These are phyloP conservation scores for Notolabrus celidotus DNA, from an alignment of 2,797 vertebrate species.

Conservation along the genomic window DNA sequence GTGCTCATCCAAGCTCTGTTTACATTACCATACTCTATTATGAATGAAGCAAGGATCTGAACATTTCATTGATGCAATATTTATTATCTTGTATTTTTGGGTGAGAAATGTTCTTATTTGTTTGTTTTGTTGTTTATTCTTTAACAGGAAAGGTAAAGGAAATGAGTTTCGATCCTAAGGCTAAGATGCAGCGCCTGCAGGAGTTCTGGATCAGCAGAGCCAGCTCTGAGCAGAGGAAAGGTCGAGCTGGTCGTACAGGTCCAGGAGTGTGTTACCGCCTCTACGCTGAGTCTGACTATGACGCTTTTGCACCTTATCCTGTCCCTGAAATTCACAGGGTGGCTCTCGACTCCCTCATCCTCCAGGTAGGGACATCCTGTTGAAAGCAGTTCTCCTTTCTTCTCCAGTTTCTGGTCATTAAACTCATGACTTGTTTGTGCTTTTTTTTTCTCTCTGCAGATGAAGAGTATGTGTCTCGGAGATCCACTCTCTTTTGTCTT, in stretches of 20 bases:
- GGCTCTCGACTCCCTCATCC: slow-evolving; percentile 90
- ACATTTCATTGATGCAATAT: neutral
- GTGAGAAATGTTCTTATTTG: neutral
- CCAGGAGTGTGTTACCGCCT: slow-evolving; percentile 94
- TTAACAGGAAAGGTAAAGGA: slow-evolving; percentile 94
- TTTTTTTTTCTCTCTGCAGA: slow-evolving; percentile 78
- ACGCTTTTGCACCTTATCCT: slow-evolving; percentile 90
- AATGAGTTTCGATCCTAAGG: slow-evolving; percentile 94
- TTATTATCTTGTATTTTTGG: neutral
- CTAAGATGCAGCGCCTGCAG: slow-evolving; percentile 93
- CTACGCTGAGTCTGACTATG: slow-evolving; percentile 91
- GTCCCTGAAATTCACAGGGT: slow-evolving; percentile 94
- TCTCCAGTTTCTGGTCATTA: neutral
- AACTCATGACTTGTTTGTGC: neutral
- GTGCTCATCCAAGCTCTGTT: neutral
- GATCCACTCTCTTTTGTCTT: slow-evolving; percentile 92
- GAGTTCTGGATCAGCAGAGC: slow-evolving; percentile 98
- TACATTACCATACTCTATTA: neutral
- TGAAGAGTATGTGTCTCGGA: slow-evolving; percentile 94
- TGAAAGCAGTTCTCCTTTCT: neutral
- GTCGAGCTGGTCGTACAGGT: slow-evolving; percentile 92
- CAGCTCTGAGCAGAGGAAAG: slow-evolving; percentile 95
- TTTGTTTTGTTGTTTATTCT: neutral
- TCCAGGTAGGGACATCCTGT: slow-evolving; percentile 84
- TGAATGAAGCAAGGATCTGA: neutral